Conservation (phyloP, 2,888 invertebrate genomes). For the Macaria liturata region DNA sequence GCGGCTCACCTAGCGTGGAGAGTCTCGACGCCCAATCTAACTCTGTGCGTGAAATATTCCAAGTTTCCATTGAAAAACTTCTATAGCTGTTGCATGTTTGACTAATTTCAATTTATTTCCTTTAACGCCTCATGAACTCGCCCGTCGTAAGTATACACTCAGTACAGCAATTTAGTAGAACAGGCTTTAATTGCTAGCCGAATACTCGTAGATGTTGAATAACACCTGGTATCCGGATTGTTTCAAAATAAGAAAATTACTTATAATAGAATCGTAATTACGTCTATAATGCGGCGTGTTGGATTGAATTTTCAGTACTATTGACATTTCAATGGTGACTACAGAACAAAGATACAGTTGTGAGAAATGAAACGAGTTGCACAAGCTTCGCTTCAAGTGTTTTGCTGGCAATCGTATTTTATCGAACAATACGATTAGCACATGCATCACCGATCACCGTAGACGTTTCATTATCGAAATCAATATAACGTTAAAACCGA, state of each 20-base stretch:
- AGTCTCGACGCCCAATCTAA: constrained; percentile 46
- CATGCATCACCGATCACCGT: constrained; percentile 30
- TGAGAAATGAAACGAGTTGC: constrained; percentile 26
- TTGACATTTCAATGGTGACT: constrained; percentile 35
- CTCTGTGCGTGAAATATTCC: constrained; percentile 49
- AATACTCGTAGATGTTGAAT: constrained; percentile 36
- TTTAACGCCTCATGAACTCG: constrained; percentile 34
- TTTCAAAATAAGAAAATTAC: constrained; percentile 32
- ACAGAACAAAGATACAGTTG: constrained; percentile 31
- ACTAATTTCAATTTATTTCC: constrained; percentile 47
- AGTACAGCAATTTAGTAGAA: constrained; percentile 30
- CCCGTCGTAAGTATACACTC: constrained; percentile 27
- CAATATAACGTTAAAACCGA: constrained; percentile 17
- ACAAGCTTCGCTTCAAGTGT: constrained; percentile 29
- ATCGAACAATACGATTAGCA: constrained; percentile 46
- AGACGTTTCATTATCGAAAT: constrained; percentile 29
- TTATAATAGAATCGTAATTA: constrained; percentile 34
- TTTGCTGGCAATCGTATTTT: constrained; percentile 26
- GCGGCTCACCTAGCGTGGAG: constrained; percentile 50
- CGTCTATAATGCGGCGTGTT: constrained; percentile 23
- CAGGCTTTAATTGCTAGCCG: constrained; percentile 32
- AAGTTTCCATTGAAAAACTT: constrained; percentile 40
- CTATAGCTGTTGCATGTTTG: constrained; percentile 43
- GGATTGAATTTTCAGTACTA: constrained; percentile 29
- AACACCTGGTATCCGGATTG: constrained; percentile 36